phyloP scores from a whole-genome alignment of 1,140 invertebrate species.

The Periplaneta americana region DNA sequence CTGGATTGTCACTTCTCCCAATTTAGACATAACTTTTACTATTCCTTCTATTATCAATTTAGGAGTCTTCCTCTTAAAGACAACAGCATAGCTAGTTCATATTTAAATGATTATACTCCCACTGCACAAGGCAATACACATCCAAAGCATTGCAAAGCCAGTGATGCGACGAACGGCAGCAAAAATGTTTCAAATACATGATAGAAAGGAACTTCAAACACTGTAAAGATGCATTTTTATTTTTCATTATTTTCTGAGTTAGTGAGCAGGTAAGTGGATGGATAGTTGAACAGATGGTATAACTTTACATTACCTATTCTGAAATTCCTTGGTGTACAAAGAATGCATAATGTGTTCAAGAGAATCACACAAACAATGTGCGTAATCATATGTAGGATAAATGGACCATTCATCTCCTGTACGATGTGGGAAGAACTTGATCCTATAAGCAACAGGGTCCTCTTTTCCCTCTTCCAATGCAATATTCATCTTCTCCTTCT shows the following conservation, averaged over 20 bases:
- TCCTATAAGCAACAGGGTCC: constrained; percentile 97
- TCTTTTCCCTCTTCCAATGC: constrained; percentile 97
- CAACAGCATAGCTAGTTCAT: constrained; percentile 95
- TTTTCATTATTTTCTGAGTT: too few species aligned
- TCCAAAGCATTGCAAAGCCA: constrained; percentile 97
- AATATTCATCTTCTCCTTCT: constrained; percentile 93
- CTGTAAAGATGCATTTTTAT: too few species aligned
- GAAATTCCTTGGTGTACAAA: constrained; percentile 98
- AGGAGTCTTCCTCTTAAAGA: constrained; percentile 97
- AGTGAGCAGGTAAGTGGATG: too few species aligned
- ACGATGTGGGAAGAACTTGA: constrained; percentile 91
- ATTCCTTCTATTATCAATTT: constrained; percentile 86
- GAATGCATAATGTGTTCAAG: constrained; percentile 99
- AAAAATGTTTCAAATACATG: too few species aligned
- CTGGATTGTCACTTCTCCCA: too few species aligned
- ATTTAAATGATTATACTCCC: constrained; percentile 97
- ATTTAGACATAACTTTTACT: too few species aligned
- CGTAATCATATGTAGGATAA: constrained; percentile 99
- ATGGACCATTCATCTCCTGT: constrained; percentile 96
- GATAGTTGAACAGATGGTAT: too few species aligned
- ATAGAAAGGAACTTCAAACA: too few species aligned
- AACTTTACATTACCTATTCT: too few species aligned
- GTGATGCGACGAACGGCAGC: constrained; percentile 97
- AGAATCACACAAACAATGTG: constrained; percentile 98
- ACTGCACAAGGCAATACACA: constrained; percentile 98